Evolutionary conservation across 2,888 invertebrate species (phyloP).

Genomic region (Falcaria lacertinaria): DNA sequence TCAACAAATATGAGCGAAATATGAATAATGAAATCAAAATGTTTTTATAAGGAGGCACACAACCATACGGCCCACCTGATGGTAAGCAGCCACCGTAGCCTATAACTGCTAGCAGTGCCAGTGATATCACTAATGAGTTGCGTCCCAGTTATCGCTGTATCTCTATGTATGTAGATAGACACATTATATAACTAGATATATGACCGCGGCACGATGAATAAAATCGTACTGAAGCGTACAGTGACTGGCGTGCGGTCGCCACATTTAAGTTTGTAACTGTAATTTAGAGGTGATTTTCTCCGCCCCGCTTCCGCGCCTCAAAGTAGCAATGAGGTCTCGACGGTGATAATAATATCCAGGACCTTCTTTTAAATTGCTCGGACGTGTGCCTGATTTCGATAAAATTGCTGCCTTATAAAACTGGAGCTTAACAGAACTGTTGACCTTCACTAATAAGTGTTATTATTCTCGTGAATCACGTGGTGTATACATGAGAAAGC

Average conservation of each 20-base stretch:
- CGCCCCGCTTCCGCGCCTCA: constrained; percentile 38
- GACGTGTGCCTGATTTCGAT: constrained; percentile 51
- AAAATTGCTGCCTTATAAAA: constrained; percentile 46
- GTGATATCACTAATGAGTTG: no score
- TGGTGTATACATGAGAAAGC: neutral
- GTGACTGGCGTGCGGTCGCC: neutral
- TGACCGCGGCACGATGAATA: no score
- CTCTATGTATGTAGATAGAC: no score
- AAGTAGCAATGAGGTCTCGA: constrained; percentile 36
- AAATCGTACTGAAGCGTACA: neutral
- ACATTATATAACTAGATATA: no score
- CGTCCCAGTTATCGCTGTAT: no score
- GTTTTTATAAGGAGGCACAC: no score
- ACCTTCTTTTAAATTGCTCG: constrained; percentile 53
- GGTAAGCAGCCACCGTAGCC: no score
- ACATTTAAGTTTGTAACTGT: constrained; percentile 28
- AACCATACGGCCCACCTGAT: no score
- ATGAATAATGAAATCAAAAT: no score
- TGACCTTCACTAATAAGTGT: constrained; percentile 46
- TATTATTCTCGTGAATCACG: constrained; percentile 25
- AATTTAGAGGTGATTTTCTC: constrained; percentile 44
- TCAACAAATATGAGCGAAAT: no score
- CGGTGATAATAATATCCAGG: constrained; percentile 54
- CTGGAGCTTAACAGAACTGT: constrained; percentile 44
- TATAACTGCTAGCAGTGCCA: no score